A percentile compares a stretch with the other conserved stretches of the same genome.
Conservation (phyloP, 1,140 invertebrate species). For the Wasmannia auropunctata region DNA sequence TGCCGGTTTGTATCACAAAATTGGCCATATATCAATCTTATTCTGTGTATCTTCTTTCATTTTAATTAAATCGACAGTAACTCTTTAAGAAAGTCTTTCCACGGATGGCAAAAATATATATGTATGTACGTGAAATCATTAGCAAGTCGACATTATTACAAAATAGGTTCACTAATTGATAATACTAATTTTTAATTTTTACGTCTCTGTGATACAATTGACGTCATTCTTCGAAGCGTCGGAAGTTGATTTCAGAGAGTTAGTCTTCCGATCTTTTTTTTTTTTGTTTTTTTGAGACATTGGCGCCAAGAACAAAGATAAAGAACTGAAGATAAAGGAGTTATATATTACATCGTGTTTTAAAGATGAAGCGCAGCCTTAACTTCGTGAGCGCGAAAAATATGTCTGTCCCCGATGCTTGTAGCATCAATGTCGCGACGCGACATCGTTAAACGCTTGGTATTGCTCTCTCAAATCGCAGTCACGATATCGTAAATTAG, state of each 20-base stretch:
- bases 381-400: conserved; percentile 17
- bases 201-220: background rate
- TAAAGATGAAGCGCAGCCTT: conserved; percentile 21
- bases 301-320: background rate
- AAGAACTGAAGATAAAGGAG: background rate
- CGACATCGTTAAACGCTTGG: conserved; percentile 13
- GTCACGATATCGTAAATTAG: conserved; percentile 64
- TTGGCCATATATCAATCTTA: background rate
- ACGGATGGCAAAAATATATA: background rate
- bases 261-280: background rate
- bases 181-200: background rate
- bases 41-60: background rate
- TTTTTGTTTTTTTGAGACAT: conserved; percentile 8
- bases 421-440: conserved; percentile 2
- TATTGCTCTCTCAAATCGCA: conserved; percentile 61
- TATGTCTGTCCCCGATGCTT: background rate
- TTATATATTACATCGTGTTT: background rate
- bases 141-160: background rate
- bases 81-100: background rate
- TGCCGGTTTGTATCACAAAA: background rate
- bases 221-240: background rate
- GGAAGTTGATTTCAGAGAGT: background rate
- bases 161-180: background rate
- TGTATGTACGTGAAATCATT: background rate
- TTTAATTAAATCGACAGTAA: background rate